Percentiles rank a stretch among this genome's conserved stretches.
Evolutionary conservation across 2,113 vertebrate genomes (phyloP).

Genomic region (Ptilorrhoa leucosticta): DNA sequence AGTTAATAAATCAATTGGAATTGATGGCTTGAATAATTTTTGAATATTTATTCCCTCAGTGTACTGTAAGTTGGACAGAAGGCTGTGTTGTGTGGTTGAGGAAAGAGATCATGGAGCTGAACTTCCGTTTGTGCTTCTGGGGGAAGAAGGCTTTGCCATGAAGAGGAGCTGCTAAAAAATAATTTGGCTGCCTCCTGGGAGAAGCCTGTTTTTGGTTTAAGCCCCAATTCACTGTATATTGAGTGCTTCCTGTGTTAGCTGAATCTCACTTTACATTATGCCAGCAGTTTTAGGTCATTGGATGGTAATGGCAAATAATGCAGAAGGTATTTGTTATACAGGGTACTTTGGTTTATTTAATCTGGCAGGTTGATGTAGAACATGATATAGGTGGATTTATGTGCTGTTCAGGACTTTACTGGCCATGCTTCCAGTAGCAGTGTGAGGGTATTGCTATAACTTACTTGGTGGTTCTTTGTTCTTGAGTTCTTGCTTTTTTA

Average conservation of each 20-base stretch:
- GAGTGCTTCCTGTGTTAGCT: not conserved
- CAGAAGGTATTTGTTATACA: not conserved
- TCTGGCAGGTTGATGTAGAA: not conserved
- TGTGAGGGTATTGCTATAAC: not conserved
- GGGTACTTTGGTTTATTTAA: not conserved
- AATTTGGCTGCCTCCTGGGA: not conserved
- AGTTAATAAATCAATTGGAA: not conserved
- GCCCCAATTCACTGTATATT: not conserved
- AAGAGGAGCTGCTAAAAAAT: not conserved
- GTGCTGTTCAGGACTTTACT: not conserved
- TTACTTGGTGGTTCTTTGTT: not conserved
- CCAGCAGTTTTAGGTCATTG: not conserved
- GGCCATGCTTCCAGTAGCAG: not conserved
- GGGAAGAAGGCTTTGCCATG: rapidly evolving
- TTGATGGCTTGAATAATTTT: not conserved
- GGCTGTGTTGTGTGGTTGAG: not conserved
- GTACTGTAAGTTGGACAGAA: not conserved
- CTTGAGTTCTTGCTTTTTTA: not conserved
- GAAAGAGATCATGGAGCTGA: not conserved
- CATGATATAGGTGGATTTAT: not conserved
- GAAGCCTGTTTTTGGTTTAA: not conserved
- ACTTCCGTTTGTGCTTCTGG: not conserved
- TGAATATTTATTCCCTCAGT: not conserved
- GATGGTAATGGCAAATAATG: not conserved
- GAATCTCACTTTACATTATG: rapidly evolving